Conservation (phyloP, 1,140 invertebrate genomes). For the Heliconius hewitsoni region DNA sequence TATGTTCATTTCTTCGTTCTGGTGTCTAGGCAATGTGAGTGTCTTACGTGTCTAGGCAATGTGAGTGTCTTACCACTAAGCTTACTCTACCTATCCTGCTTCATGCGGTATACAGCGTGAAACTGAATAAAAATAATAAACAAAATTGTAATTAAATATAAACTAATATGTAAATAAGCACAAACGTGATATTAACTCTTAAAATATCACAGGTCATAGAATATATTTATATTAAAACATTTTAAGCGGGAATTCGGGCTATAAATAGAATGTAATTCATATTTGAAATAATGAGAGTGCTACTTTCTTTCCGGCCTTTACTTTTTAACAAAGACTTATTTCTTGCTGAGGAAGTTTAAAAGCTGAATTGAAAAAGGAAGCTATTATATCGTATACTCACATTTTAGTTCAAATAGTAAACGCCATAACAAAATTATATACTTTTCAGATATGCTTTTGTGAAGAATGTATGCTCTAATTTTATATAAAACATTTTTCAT, state of each 20-base stretch:
- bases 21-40: too few species aligned
- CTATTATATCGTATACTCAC: constrained; percentile 11
- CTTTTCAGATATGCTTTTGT: background rate
- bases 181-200: background rate
- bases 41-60: too few species aligned
- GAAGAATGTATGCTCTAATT: background rate
- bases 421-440: constrained; percentile 4
- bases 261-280: constrained; percentile 19
- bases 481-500: background rate
- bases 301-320: constrained; percentile 21
- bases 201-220: background rate
- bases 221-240: background rate
- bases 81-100: too few species aligned
- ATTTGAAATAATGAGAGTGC: constrained; percentile 21
- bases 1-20: too few species aligned
- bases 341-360: constrained; percentile 23
- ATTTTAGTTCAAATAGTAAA: constrained; percentile 8
- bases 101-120: too few species aligned
- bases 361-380: constrained; percentile 12
- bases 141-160: background rate
- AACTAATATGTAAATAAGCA: background rate
- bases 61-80: too few species aligned
- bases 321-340: constrained; percentile 20
- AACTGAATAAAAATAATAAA: too few species aligned
- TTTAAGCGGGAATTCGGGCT: constrained; percentile 3